Base-by-base conservation (phyloP, 2,888 invertebrate species). In the Abrostola tripartita region DNA sequence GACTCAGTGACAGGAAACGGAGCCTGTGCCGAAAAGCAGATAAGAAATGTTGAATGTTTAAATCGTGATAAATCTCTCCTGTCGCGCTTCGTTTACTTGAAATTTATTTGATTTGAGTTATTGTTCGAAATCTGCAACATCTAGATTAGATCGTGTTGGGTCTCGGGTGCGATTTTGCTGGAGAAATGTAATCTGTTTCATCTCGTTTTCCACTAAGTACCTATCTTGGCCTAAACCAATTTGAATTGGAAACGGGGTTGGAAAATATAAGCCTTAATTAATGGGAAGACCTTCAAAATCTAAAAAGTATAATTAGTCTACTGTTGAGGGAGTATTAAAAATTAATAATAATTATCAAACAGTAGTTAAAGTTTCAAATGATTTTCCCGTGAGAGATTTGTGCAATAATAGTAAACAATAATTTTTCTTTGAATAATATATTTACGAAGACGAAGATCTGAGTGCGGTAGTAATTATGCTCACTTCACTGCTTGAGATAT, bases 31-130 rank as follows among this genome's bases (percentile, higher is more conserved):
- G 38, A 58, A 51, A 70, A 67, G 42, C 44, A 54, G 66, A 71
- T 69, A 67, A 66, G 62, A 70, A 66, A 68, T 51, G 12, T 62
- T 71, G 24, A 72, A 76, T 74, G 74, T 73, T 74, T 61, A 68
- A 72, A 59, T 71, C 67, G 68, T 76, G 74, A 75, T 65, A 60
- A 65, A 71, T 53, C 62, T 52, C 40, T 60, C 24, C 35, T 24
- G 44, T 41, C 50, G 57, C 40, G 59, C 35, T 68, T 61, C 10
- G 59, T 38, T 66, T 47, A 60, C 38, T 69, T 56, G 52, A 37
- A 65, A 61, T 62, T 65, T 57, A 68, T 55, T 63, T 54, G 53
- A 62, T 65, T 60, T 52, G 41, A 62, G 56, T 36, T 42, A 53
- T 68, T 68, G 69, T 74, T 56, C 14, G 38, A 49, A 35, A 42